Conservation (phyloP, 2,888 invertebrate species). For the Conomelus anceps region DNA sequence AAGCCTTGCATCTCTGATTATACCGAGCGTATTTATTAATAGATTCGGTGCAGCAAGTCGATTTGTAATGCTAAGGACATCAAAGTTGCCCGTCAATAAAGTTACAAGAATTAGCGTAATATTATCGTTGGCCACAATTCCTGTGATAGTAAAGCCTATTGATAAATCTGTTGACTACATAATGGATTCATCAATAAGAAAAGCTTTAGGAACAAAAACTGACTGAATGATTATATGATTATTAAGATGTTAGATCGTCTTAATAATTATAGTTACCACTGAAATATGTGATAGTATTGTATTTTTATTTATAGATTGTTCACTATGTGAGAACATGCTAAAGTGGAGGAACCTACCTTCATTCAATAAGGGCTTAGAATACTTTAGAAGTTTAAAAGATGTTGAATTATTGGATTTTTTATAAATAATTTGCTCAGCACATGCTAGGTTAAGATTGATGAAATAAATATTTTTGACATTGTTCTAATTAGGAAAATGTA, state of each 20-base stretch:
- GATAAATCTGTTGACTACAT: background rate
- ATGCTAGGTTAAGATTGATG: background rate
- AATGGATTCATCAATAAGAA: background rate
- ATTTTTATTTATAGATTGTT: background rate
- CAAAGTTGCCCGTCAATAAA: background rate
- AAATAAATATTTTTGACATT: no score
- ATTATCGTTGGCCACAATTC: background rate
- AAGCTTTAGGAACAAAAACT: background rate
- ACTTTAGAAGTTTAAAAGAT: background rate
- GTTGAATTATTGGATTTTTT: background rate
- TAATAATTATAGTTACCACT: background rate
- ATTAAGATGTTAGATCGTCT: background rate
- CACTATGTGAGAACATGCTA: background rate
- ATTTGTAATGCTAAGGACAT: background rate
- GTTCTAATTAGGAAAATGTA: no score
- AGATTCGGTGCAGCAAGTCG: background rate
- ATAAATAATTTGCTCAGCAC: background rate
- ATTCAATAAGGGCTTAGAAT: background rate
- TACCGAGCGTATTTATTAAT: slow-evolving; percentile 1
- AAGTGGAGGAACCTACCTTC: background rate
- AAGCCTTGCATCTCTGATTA: background rate
- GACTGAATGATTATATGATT: background rate
- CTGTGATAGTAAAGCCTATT: slow-evolving; percentile 1
- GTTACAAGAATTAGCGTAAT: background rate
- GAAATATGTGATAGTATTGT: background rate